A percentile compares a stretch with the other conserved stretches of the same genome.
These are phyloP conservation scores for Sebastes glaucus DNA, from an alignment of 2,797 vertebrate genomes.

Conservation along the genomic window DNA sequence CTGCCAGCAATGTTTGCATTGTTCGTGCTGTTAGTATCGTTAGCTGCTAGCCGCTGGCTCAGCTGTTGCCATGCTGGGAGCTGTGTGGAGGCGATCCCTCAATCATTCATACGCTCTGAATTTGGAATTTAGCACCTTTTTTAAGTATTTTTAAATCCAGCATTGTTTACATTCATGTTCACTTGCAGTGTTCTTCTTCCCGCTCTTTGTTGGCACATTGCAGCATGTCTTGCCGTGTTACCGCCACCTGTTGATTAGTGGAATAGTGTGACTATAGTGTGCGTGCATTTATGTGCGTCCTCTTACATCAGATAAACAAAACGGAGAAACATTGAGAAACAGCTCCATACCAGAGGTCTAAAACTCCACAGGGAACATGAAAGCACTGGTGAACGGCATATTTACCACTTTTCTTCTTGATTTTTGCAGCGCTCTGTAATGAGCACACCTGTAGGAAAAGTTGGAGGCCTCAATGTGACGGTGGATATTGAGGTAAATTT, in stretches of 20 bases:
- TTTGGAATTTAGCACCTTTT: no score
- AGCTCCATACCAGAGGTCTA: not conserved
- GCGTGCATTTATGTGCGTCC: not conserved
- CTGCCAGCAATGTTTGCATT: no score
- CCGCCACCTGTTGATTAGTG: not conserved
- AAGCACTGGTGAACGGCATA: not conserved
- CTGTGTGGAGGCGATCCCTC: no score
- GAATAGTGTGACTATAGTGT: not conserved
- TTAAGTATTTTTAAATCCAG: not conserved
- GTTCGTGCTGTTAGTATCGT: no score
- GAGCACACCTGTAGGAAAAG: conserved; percentile 76
- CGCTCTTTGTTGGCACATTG: no score
- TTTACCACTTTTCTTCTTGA: not conserved
- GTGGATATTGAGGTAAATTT: conserved; percentile 76
- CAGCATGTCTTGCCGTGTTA: no score
- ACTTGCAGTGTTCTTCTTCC: not conserved
- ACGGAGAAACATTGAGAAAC: not conserved
- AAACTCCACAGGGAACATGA: not conserved
- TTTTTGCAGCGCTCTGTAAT: conserved; percentile 60
- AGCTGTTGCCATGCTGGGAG: no score
- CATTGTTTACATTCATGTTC: not conserved
- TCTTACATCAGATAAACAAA: not conserved
- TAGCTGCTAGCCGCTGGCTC: no score
- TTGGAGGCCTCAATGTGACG: conserved; percentile 75
- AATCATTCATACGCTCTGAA: no score